These are phyloP conservation scores for Ditula angustiorana DNA, from an alignment of 2,888 invertebrate genomes.

Conservation along the genomic window DNA sequence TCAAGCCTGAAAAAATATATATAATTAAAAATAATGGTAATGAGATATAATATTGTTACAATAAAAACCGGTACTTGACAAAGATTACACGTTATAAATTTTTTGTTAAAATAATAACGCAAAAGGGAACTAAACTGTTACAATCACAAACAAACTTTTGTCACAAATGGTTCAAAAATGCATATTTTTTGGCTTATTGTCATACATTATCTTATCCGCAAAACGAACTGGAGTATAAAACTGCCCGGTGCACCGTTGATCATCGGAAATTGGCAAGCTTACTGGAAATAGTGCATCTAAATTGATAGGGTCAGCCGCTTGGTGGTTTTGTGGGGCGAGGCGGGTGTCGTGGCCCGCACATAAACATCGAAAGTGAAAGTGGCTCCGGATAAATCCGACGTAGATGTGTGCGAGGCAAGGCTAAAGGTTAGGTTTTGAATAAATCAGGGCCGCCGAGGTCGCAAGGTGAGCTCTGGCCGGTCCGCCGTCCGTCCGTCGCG, in stretches of 20 bases:
- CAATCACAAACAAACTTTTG: background rate
- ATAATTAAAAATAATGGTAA: too few relatives aligned
- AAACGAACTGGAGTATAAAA: slow-evolving; percentile 5
- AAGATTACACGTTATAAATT: background rate
- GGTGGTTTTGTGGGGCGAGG: slow-evolving; percentile 25
- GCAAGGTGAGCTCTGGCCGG: slow-evolving; percentile 54
- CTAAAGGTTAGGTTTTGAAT: slow-evolving; percentile 63
- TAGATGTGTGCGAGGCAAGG: slow-evolving; percentile 51
- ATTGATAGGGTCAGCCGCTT: slow-evolving; percentile 16
- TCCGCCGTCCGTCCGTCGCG: slow-evolving; percentile 47
- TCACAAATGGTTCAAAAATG: background rate
- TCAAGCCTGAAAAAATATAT: background rate
- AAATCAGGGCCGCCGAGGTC: slow-evolving; percentile 62
- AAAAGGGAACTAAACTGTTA: background rate
- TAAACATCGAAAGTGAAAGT: slow-evolving; percentile 56
- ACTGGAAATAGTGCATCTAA: slow-evolving; percentile 16
- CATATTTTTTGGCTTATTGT: slow-evolving; percentile 7
- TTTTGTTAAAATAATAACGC: background rate
- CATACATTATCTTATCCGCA: slow-evolving; percentile 1
- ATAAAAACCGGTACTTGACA: too few relatives aligned
- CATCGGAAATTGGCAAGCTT: slow-evolving; percentile 9
- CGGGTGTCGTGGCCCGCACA: slow-evolving; percentile 41
- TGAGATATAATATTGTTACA: too few relatives aligned
- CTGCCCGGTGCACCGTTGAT: slow-evolving; percentile 15
- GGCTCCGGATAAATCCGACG: slow-evolving; percentile 54